Evolutionary conservation across 2,888 invertebrate species (phyloP).

Genomic region (Limnephilus auricula): DNA sequence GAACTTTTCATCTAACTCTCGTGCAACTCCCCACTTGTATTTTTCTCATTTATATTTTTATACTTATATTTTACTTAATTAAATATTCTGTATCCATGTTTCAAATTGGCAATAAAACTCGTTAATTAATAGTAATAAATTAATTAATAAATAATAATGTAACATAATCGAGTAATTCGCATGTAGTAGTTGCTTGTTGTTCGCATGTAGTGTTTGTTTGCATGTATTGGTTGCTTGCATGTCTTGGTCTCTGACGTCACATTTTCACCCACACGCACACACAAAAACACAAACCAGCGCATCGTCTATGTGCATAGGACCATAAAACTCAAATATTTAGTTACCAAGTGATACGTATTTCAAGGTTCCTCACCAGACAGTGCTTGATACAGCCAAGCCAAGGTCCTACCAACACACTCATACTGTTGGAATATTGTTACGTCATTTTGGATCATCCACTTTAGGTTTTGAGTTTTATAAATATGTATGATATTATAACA

Average conservation of each 20-base stretch:
- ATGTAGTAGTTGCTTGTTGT: no score
- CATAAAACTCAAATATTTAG: slow-evolving; percentile 2
- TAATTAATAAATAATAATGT: neutral
- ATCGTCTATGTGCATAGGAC: neutral
- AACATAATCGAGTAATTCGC: neutral
- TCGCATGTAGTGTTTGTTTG: neutral
- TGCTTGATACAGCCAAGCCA: neutral
- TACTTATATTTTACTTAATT: no score
- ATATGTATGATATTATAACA: no score
- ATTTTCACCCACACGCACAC: neutral
- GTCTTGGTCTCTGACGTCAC: neutral
- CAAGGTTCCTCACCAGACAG: neutral
- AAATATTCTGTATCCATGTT: no score
- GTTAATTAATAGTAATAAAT: no score
- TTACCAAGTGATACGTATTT: neutral
- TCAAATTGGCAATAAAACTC: no score
- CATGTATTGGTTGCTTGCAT: neutral
- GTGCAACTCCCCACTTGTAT: no score
- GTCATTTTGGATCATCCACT: neutral
- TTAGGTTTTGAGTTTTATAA: neutral
- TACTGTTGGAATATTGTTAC: neutral
- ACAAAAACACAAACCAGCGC: neutral
- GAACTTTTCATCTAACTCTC: no score
- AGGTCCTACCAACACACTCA: neutral
- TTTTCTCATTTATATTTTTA: no score